These are phyloP conservation scores for Dermatophagoides farinae DNA, from an alignment of 1,140 invertebrate species.

Conservation along the genomic window DNA sequence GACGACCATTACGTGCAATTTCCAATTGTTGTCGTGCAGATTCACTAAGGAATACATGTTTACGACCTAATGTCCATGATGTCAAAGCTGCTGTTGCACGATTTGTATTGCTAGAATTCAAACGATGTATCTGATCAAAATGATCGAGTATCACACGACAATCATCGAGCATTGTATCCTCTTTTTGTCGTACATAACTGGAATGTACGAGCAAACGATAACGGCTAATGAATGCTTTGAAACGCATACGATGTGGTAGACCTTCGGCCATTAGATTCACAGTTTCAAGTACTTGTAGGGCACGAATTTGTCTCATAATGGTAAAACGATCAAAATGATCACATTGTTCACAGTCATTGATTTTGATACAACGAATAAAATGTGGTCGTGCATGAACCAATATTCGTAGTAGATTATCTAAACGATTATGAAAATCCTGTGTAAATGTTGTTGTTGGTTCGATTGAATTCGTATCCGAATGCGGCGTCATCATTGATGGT, in stretches of 20 bases:
- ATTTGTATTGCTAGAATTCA: conserved; percentile 21
- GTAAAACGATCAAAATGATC: conserved; percentile 54
- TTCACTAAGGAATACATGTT: conserved; percentile 82
- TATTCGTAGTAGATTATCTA: conserved; percentile 73
- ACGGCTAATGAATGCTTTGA: conserved; percentile 71
- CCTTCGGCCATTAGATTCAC: conserved; percentile 73
- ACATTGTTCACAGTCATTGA: conserved; percentile 50
- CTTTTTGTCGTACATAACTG: conserved; percentile 44
- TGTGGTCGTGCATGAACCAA: conserved; percentile 77
- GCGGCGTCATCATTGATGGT: conserved; percentile 23
- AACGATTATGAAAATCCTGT: conserved; percentile 77
- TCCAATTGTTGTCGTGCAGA: conserved; percentile 72
- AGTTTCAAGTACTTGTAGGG: conserved; percentile 78
- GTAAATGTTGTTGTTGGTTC: conserved; percentile 63
- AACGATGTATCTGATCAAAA: conserved; percentile 26
- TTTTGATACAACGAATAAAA: conserved; percentile 74
- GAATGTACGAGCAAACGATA: conserved; percentile 62
- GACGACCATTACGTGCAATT: conserved; percentile 47
- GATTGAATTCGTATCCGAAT: conserved; percentile 37
- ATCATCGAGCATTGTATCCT: conserved; percentile 34
- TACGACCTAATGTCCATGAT: conserved; percentile 71
- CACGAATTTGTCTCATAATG: conserved; percentile 63
- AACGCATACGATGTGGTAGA: conserved; percentile 80
- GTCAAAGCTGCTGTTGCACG: conserved; percentile 32
- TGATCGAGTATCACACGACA: conserved; percentile 31